Evolutionary conservation across 2,888 invertebrate species (phyloP), one percentile per base, ranked within the genome.

Genomic region (Pseudococcus jackbeardsleyi): DNA sequence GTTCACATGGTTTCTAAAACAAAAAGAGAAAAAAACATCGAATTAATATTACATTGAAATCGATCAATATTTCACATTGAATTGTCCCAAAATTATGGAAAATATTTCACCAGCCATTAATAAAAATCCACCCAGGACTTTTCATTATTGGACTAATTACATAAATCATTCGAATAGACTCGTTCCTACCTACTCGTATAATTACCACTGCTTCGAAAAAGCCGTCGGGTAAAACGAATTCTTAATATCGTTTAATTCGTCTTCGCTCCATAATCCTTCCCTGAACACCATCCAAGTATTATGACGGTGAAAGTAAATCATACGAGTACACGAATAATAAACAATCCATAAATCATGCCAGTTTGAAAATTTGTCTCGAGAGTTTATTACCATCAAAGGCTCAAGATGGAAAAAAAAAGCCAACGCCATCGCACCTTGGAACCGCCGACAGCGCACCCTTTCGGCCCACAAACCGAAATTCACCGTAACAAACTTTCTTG

Each of bases 161-260:
- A 72, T 72, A 72, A 72, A 72, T 72, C 33, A 72, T 33, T 72
- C 72, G 64, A 19, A 42, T 33, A 64, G 64, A 64, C 64, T 64
- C 19, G 64, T 22, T 64, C 8, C 19, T 42, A 42, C 42, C 5
- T 42, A 42, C n/a, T n/a, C 42, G 42, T 42, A 19, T 64, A 64
- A 64, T 64, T 64, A 64, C 22, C 22, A 64, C 64, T 7, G 54
- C n/a, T 0, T n/a, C 0, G 59, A 19, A 59, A 59, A 59, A 64
- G 19, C 22, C 64, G 64, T 22, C 64, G 11, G 64, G 64, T 64
- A 64, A 42, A 22, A 22, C 64, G 64, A 19, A 64, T 64, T 22
- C 9, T 64, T 22, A 64, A 22, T 64, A 64, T 64, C 64, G 64
- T 64, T 64, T 64, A 64, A 64, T 64, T 64, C 64, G 64, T 64